These are phyloP conservation scores for Triplophysa tibetana DNA, from an alignment of 2,113 vertebrate species.

Conservation along the genomic window DNA sequence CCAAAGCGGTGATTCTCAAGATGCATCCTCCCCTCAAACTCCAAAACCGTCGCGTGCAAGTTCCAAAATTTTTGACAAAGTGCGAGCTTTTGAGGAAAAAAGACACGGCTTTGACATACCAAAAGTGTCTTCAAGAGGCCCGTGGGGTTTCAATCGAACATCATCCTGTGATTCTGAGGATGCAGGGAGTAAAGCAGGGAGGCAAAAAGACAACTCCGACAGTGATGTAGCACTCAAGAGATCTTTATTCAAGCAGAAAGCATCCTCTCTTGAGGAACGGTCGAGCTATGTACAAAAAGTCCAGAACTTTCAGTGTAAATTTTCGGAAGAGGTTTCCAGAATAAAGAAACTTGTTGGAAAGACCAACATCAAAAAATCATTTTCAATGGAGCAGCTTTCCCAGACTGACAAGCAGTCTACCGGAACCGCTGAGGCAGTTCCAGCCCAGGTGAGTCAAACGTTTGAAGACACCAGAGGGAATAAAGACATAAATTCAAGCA, in stretches of 20 bases:
- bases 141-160: constrained; percentile 73
- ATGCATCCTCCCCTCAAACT: constrained; percentile 74
- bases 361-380: constrained; percentile 68
- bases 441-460: constrained; percentile 65
- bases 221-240: constrained; percentile 75
- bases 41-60: constrained; percentile 79
- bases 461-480: constrained; percentile 61
- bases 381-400: constrained; percentile 73
- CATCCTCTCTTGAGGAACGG: constrained; percentile 87
- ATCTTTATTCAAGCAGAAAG: constrained; percentile 84
- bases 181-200: constrained; percentile 56
- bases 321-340: constrained; percentile 86
- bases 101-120: constrained; percentile 78
- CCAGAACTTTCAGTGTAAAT: constrained; percentile 83
- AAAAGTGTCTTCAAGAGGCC: constrained; percentile 65
- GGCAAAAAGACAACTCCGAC: constrained; percentile 50
- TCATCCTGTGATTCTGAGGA: constrained; percentile 77
- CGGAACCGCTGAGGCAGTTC: constrained; percentile 60
- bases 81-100: constrained; percentile 85
- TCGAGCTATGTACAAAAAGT: constrained; percentile 76
- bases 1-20: constrained; percentile 70
- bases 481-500: constrained; percentile 8
- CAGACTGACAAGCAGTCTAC: constrained; percentile 59
- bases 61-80: constrained; percentile 86
- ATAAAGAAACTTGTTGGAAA: constrained; percentile 83